Evolutionary conservation across 2,888 invertebrate genomes (phyloP).

Genomic region (Agrochola lychnidis): DNA sequence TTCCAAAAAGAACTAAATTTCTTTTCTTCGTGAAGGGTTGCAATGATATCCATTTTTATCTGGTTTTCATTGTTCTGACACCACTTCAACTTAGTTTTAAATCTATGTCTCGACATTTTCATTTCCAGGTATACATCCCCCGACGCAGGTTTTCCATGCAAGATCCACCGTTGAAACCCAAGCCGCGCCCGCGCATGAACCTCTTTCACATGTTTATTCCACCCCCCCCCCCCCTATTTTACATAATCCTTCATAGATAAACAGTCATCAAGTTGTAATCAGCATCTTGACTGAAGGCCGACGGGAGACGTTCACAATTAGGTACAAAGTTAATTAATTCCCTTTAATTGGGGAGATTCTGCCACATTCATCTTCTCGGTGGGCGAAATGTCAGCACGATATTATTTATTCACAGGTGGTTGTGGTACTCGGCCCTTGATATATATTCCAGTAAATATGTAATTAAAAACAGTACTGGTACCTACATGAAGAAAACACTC

Average conservation of each 20-base stretch:
- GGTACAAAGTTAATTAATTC: not conserved
- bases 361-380: slow-evolving; percentile 28
- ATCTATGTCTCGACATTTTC: no score
- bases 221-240: no score
- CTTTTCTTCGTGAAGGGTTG: no score
- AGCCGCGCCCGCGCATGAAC: no score
- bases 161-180: no score
- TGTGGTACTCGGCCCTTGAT: slow-evolving; percentile 16
- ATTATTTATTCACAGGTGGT: slow-evolving; percentile 41
- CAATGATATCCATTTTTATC: no score
- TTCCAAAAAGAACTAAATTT: no score
- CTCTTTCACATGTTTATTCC: no score
- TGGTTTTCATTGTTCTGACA: no score
- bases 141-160: no score
- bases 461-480: not conserved
- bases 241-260: slow-evolving; percentile 2
- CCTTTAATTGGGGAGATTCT: slow-evolving; percentile 16
- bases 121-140: no score
- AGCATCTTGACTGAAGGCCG: slow-evolving; percentile 18
- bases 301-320: slow-evolving; percentile 19
- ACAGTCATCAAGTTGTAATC: slow-evolving; percentile 29
- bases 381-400: slow-evolving; percentile 35
- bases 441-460: slow-evolving; percentile 11
- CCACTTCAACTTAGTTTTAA: no score
- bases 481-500: not conserved